Evolutionary conservation across 1,140 invertebrate species (phyloP).

Genomic region (Andricus grossulariae): DNA sequence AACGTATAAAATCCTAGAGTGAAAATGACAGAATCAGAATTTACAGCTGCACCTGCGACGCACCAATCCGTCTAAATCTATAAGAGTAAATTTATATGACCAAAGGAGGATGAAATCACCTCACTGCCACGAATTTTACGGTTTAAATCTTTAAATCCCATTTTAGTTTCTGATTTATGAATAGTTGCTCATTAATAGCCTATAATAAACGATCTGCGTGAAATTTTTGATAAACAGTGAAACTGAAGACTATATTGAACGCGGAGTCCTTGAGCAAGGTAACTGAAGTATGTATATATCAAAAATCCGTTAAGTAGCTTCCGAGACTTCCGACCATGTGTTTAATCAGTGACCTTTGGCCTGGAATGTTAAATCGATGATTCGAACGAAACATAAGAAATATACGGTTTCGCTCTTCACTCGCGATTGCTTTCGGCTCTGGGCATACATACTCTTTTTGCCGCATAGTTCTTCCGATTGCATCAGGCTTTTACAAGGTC

Average conservation of each 20-base stretch:
- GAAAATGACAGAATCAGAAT: slow-evolving; percentile 8
- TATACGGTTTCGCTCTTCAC: background rate
- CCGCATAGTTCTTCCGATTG: background rate
- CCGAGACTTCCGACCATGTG: slow-evolving; percentile 1
- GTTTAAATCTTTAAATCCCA: background rate
- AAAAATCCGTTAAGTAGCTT: slow-evolving; percentile 10
- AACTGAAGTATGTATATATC: background rate
- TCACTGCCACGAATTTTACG: background rate
- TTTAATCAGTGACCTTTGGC: slow-evolving; percentile 5
- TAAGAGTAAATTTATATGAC: slow-evolving; percentile 7
- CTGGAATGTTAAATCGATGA: background rate
- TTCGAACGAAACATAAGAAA: slow-evolving; percentile 1
- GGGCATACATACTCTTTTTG: background rate
- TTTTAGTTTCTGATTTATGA: slow-evolving; percentile 9
- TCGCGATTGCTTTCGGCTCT: background rate
- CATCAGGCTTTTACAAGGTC: background rate
- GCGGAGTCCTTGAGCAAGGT: background rate
- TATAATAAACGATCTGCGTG: background rate
- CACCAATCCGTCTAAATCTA: slow-evolving; percentile 10
- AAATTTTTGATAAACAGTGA: slow-evolving; percentile 8
- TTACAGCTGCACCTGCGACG: slow-evolving; percentile 13
- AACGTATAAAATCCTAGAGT: slow-evolving; percentile 1
- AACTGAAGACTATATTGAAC: background rate
- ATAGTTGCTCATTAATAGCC: background rate
- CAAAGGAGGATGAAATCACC: slow-evolving; percentile 8